These are phyloP conservation scores for Adelges cooleyi DNA, from an alignment of 1,140 invertebrate genomes.

Conservation along the genomic window DNA sequence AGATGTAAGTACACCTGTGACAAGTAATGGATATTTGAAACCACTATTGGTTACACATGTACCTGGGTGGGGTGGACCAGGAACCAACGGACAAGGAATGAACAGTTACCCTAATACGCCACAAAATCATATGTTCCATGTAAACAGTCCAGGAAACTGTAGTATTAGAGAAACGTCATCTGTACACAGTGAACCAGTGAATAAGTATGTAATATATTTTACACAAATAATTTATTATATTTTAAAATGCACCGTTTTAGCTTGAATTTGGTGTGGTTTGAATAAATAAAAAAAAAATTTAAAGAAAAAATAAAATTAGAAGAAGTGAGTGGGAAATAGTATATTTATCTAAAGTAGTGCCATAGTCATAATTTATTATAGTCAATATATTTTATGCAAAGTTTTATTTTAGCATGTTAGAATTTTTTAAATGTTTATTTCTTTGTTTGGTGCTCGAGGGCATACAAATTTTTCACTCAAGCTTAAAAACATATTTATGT, in stretches of 20 bases:
- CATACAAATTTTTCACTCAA: no score
- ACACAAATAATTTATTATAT: not conserved
- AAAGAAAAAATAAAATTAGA: not conserved
- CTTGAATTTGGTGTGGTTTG: slow-evolving; percentile 11
- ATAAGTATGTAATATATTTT: slow-evolving; percentile 1
- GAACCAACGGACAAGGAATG: slow-evolving; percentile 30
- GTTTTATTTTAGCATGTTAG: no score
- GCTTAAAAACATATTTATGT: no score
- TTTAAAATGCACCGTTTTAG: not conserved
- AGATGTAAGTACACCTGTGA: slow-evolving; percentile 53
- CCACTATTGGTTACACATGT: slow-evolving; percentile 73
- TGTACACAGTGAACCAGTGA: slow-evolving; percentile 41
- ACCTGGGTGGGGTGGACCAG: slow-evolving; percentile 51
- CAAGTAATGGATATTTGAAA: slow-evolving; percentile 76
- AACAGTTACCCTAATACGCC: slow-evolving; percentile 40
- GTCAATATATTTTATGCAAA: no score
- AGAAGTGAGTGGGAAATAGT: not conserved
- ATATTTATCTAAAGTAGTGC: no score
- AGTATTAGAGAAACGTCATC: slow-evolving; percentile 59
- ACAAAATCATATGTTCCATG: slow-evolving; percentile 38
- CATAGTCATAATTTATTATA: no score
- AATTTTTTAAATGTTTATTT: no score
- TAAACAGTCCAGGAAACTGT: slow-evolving; percentile 47
- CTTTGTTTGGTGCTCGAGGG: no score
- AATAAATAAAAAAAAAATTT: no score